phyloP scores from a whole-genome alignment of 2,113 vertebrate genomes.

The Festucalex cinctus region DNA sequence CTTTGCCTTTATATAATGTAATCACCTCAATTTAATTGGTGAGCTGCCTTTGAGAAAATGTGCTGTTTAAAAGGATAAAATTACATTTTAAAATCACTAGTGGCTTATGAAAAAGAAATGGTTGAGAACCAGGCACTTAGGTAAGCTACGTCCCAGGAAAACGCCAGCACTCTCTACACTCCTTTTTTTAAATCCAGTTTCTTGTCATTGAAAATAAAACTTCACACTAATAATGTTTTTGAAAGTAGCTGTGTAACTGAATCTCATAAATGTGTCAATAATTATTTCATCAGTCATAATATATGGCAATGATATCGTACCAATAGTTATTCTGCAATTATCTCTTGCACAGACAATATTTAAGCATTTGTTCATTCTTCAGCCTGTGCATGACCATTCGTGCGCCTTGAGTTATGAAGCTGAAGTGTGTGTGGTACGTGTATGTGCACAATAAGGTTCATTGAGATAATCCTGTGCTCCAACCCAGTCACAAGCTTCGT shows the following conservation, averaged over 20 bases:
- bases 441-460: constrained; percentile 8
- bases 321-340: background rate
- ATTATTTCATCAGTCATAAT: background rate
- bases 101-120: background rate
- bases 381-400: background rate
- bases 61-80: background rate
- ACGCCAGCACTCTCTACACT: no score
- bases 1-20: background rate
- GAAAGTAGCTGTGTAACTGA: no score
- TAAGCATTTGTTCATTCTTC: background rate
- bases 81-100: background rate
- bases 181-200: no score
- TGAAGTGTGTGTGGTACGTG: background rate
- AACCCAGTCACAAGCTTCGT: constrained; percentile 59
- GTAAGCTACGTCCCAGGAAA: no score
- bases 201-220: no score
- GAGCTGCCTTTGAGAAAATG: background rate
- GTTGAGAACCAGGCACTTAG: background rate
- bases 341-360: background rate
- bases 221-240: no score
- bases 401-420: background rate
- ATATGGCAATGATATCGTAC: background rate
- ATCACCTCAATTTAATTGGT: background rate
- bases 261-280: background rate
- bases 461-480: constrained; percentile 37